Evolutionary conservation across 1,140 invertebrate genomes (phyloP), one percentile per base, ranked within the genome.

Genomic region (Eumeta japonica): DNA sequence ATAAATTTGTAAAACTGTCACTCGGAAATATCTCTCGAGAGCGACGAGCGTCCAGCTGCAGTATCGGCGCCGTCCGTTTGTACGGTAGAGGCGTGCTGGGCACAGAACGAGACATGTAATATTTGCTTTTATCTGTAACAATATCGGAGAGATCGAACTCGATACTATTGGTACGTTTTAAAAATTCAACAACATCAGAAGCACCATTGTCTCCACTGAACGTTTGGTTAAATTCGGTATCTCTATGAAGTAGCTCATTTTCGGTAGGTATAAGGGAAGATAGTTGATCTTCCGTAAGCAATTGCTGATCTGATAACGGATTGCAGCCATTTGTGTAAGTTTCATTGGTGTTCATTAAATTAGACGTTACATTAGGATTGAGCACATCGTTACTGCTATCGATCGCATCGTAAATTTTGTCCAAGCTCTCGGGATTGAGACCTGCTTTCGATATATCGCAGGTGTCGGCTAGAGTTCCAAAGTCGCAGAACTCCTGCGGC

Each of bases 401-500:
- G 35, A 78, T 67, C 3, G 72, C 75, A 35, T 76, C 70, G 43
- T 75, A 77, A 36, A 74, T 78, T 54, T 74, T 77, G 44, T 76
- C 73, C 16, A 77, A 43, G 3, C 72, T 77, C 47, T 78, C 75
- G 10, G 71, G 55, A 41, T 77, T 75, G 2, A 78, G 64, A 3
- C 68, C 64, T 10, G 74, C 66, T 42, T 79, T 80, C 3, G 78
- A 62, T 27, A 76, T 72, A 34, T 77, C 75, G 35, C 72, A 77
- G 0, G 73, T 63, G 24, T 79, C 76, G 4, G 76, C 74, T 10
- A 81, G 73, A 1, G 78, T 75, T 10, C 74, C 79, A 42, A 86
- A 86, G 46, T 87, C 84, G 37, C 79, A 81, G 51, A 82, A 87
- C 49, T 87, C 83, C 35, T 81, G 81, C 2, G 83, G 83, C 7